Evolutionary conservation across 2,888 invertebrate species (phyloP).

Genomic region (Buathra laborator): DNA sequence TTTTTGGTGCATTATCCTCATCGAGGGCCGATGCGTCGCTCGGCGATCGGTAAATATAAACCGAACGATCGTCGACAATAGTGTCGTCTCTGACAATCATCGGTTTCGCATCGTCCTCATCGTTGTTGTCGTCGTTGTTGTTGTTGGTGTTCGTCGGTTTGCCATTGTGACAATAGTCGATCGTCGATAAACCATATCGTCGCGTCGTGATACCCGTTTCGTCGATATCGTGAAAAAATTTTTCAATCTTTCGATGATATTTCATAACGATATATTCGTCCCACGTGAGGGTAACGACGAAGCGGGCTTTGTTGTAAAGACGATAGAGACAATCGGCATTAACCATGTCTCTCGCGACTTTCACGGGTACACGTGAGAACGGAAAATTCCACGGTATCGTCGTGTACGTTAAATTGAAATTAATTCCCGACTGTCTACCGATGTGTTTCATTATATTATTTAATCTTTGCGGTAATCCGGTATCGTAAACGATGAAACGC

Average conservation of each 20-base stretch:
- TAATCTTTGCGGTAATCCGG: conserved; percentile 85
- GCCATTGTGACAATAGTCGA: conserved; percentile 76
- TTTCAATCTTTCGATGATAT: conserved; percentile 86
- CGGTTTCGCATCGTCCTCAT: conserved; percentile 34
- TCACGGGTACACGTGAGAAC: conserved; percentile 85
- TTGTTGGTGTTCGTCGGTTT: no score
- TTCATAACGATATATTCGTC: conserved; percentile 89
- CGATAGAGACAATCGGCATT: conserved; percentile 90
- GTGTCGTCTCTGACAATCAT: conserved; percentile 54
- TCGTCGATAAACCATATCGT: conserved; percentile 86
- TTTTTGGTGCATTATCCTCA: conserved; percentile 62
- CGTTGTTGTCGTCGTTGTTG: no score
- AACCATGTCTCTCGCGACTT: conserved; percentile 85
- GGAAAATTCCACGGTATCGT: conserved; percentile 90
- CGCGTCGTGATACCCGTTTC: conserved; percentile 84
- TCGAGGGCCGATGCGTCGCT: conserved; percentile 57
- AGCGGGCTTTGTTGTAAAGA: conserved; percentile 86
- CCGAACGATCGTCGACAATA: conserved; percentile 67
- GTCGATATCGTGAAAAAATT: conserved; percentile 87
- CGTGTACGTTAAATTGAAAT: conserved; percentile 86
- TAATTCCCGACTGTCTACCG: conserved; percentile 79
- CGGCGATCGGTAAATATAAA: conserved; percentile 77
- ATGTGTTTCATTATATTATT: conserved; percentile 84
- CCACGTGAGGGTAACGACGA: conserved; percentile 86
- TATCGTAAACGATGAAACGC: conserved; percentile 89